Conservation (phyloP, 2,113 vertebrate species). For the Alligator sinensis region DNA sequence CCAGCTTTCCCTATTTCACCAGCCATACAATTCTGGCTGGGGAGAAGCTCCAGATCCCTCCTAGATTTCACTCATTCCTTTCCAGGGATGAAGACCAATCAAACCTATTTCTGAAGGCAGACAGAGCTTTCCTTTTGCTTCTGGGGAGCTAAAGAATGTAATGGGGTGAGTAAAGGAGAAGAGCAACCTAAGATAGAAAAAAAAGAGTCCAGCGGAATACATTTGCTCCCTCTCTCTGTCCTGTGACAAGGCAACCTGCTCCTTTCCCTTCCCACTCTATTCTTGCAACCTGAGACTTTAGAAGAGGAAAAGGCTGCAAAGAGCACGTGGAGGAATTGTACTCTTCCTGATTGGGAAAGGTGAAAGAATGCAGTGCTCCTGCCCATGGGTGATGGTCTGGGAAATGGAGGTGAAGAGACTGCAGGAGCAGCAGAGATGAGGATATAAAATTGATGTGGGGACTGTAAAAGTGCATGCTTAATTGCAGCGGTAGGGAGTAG, state of each 20-base stretch:
- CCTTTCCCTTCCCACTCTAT: no score
- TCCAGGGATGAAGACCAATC: not conserved
- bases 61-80: not conserved
- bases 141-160: not conserved
- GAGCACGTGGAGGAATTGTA: no score
- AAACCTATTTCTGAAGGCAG: not conserved
- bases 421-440: not conserved
- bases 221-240: no score
- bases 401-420: not conserved
- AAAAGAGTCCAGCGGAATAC: not conserved
- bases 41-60: rapidly evolving
- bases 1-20: not conserved
- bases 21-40: not conserved
- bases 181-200: not conserved
- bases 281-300: no score
- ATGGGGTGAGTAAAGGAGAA: not conserved
- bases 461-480: not conserved
- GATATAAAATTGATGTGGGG: not conserved
- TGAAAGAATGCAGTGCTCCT: no score
- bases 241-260: no score
- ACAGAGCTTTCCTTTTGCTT: not conserved
- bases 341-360: no score
- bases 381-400: no score
- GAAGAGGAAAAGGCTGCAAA: no score
- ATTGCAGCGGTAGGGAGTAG: not conserved